Conservation (phyloP, 2,888 invertebrate genomes). For the Noctua comes region DNA sequence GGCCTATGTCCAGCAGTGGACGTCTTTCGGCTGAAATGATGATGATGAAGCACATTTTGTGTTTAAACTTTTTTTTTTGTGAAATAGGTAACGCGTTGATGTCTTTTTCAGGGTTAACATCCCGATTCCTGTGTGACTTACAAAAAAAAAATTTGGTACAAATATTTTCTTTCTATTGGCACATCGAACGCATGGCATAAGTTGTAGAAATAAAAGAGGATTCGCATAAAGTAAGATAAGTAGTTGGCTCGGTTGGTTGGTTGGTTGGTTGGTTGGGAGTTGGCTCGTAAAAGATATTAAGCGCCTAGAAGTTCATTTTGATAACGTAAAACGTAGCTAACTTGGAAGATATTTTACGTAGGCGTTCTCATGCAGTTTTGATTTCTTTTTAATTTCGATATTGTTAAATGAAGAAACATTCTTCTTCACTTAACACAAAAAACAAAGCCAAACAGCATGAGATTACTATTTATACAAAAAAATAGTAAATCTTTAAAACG, state of each 20-base stretch:
- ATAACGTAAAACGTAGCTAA: background rate
- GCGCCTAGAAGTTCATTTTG: conserved; percentile 4
- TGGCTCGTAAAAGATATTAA: background rate
- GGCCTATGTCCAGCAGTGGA: no score
- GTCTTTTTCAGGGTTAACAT: conserved; percentile 29
- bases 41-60: no score
- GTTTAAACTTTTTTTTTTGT: background rate
- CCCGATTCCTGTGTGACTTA: background rate
- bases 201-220: no score
- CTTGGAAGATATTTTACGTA: background rate
- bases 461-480: background rate
- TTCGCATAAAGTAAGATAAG: background rate
- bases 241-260: background rate
- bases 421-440: background rate
- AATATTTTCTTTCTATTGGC: background rate
- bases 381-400: background rate
- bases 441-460: background rate
- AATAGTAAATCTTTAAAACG: background rate
- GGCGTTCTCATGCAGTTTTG: background rate
- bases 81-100: conserved; percentile 31
- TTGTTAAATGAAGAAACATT: background rate
- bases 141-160: background rate
- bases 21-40: no score
- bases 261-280: no score
- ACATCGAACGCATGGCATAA: background rate